Conservation (phyloP, 2,113 vertebrate species). For the Meleagris gallopavo region DNA sequence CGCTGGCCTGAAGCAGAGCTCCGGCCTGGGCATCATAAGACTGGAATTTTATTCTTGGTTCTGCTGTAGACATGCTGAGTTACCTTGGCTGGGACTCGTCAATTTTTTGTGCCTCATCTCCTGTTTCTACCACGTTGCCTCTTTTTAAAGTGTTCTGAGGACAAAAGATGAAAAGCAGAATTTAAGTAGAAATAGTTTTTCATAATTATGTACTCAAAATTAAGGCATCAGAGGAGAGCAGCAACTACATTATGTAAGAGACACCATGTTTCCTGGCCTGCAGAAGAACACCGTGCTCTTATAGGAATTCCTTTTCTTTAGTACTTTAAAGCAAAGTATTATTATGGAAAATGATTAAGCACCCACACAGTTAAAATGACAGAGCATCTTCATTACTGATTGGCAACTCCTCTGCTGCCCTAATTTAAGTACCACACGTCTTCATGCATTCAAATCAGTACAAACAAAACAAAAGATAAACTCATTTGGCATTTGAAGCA, state of each 20-base stretch:
- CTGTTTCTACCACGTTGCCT: background rate
- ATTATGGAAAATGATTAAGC: constrained; percentile 36
- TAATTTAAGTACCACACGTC: constrained; percentile 24
- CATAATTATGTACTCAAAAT: background rate
- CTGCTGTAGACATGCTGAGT: background rate
- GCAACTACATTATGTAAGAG: background rate
- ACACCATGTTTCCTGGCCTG: constrained; percentile 3
- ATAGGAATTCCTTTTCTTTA: constrained; percentile 32
- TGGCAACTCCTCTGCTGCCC: constrained; percentile 25
- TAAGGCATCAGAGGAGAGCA: background rate
- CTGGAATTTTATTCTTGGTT: background rate
- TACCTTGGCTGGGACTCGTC: background rate
- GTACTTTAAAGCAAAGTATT: constrained; percentile 17
- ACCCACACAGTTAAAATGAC: constrained; percentile 33
- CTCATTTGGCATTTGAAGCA: background rate
- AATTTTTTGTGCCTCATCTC: background rate
- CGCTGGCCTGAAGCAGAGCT: background rate
- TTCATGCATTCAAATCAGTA: constrained; percentile 1
- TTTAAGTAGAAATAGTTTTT: background rate
- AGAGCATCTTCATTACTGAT: constrained; percentile 22
- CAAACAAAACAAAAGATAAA: constrained; percentile 51
- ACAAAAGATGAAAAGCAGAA: background rate
- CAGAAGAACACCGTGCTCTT: background rate
- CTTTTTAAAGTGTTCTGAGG: background rate
- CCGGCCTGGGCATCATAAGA: background rate